Evolutionary conservation across 2,888 invertebrate genomes (phyloP).

Genomic region (Alcis repandata): DNA sequence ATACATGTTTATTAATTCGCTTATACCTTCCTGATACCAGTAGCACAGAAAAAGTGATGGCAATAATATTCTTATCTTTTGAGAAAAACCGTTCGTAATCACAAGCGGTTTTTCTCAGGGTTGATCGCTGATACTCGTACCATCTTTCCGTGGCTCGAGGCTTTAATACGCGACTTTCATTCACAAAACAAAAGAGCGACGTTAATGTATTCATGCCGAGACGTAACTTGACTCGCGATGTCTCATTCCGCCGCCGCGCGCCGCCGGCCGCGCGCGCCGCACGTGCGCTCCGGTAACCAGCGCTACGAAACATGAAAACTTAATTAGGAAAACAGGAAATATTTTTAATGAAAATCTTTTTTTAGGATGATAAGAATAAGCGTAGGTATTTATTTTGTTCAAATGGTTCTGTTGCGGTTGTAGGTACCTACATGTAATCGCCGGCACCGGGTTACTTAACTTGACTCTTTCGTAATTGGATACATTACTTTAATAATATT

Average conservation of each 20-base stretch:
- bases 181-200: conserved; percentile 36
- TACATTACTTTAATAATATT: too few species aligned
- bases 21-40: too few species aligned
- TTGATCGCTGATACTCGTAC: neutral
- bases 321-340: conserved; percentile 5
- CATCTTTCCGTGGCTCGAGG: neutral
- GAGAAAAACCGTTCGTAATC: too few species aligned
- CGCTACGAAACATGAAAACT: conserved; percentile 5
- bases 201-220: conserved; percentile 43
- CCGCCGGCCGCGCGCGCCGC: neutral
- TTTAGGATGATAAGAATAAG: neutral
- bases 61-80: too few species aligned
- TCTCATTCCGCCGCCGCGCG: neutral
- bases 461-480: too few species aligned
- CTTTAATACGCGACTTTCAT: conserved; percentile 14
- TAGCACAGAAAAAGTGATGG: too few species aligned
- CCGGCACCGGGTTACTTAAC: neutral
- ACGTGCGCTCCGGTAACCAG: conserved; percentile 11
- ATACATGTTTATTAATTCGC: too few species aligned
- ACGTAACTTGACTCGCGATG: conserved; percentile 26
- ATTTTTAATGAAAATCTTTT: conserved; percentile 1
- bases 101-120: neutral
- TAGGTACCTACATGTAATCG: neutral
- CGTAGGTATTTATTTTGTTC: neutral
- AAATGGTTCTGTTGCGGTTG: neutral